These are phyloP conservation scores for Apistogramma diplotaenia DNA, from an alignment of 2,113 vertebrate species.

Conservation along the genomic window DNA sequence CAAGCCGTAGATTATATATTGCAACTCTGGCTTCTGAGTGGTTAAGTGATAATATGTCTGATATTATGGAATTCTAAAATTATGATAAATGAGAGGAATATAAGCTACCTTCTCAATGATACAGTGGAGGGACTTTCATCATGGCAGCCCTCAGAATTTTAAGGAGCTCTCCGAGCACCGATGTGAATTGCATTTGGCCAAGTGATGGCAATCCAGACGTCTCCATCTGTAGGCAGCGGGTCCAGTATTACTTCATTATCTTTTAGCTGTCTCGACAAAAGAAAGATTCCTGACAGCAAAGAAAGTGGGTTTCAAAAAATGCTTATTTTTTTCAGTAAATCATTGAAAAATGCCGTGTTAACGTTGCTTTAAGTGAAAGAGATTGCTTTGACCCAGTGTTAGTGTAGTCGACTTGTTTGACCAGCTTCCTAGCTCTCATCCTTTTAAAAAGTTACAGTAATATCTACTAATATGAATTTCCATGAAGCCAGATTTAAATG, in stretches of 20 bases:
- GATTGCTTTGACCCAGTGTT: not conserved
- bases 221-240: not conserved
- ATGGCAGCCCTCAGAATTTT: not conserved
- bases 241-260: not conserved
- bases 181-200: conserved; percentile 5
- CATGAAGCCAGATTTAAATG: not conserved
- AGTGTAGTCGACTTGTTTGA: not conserved
- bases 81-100: conserved; percentile 20
- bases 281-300: not conserved
- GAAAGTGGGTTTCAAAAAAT: not conserved
- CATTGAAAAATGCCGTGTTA: not conserved
- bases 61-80: not conserved
- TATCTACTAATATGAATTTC: not conserved
- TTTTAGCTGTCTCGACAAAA: not conserved
- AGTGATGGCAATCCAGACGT: not conserved
- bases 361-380: not conserved
- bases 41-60: not conserved
- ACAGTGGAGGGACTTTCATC: not conserved
- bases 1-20: not conserved
- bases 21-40: not conserved
- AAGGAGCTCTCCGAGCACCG: not conserved
- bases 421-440: not conserved
- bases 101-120: not conserved
- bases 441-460: not conserved
- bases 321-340: not conserved